Percentiles rank a stretch among this genome's conserved stretches.
phyloP scores from a whole-genome alignment of 2,113 vertebrate genomes.

The Podocnemis expansa region DNA sequence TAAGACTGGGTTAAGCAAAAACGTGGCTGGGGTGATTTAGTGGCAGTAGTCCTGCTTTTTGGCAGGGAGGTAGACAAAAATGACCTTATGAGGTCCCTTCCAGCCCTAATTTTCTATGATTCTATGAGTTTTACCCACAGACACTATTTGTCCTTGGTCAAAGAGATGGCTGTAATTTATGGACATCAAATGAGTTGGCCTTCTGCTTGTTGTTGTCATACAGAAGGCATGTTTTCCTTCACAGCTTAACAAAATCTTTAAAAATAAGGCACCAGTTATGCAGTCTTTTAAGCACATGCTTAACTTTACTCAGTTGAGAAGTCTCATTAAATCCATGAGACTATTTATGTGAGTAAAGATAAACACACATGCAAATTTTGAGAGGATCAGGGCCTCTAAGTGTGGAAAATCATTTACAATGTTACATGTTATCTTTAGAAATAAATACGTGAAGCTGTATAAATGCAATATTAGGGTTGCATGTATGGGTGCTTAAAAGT shows the following conservation, averaged over 20 bases:
- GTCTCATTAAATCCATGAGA: neutral
- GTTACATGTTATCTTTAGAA: neutral
- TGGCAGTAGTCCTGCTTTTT: no score
- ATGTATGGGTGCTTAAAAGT: neutral
- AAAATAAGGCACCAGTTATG: neutral
- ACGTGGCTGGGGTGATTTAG: no score
- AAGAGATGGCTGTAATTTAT: neutral
- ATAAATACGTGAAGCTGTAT: neutral
- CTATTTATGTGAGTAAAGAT: neutral
- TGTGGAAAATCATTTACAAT: neutral
- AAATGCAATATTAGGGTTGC: neutral
- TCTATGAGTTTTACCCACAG: neutral
- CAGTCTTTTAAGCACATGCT: neutral
- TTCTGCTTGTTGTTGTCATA: neutral
- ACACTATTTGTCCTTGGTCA: neutral
- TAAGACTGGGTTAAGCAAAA: no score
- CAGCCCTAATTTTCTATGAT: no score
- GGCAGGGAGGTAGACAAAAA: no score
- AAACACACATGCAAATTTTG: neutral
- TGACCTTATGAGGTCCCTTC: no score
- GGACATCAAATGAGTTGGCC: neutral
- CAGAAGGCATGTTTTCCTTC: neutral
- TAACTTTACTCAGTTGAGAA: neutral
- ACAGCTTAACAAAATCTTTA: neutral
- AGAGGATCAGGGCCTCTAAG: neutral